Conservation (phyloP, 1,140 invertebrate genomes). For the Nylanderia fulva region DNA sequence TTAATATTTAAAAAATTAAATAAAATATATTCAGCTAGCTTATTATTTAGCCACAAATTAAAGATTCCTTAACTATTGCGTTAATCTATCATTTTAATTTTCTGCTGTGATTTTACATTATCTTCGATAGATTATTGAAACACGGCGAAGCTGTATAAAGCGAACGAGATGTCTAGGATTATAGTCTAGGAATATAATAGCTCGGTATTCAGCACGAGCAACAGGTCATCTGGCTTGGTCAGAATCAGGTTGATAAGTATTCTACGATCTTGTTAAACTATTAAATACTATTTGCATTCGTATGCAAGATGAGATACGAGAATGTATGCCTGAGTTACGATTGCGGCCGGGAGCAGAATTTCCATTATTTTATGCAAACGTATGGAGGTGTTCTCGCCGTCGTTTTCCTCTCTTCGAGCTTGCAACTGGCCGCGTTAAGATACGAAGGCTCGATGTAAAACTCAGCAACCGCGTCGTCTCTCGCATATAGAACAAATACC, state of each 20-base stretch:
- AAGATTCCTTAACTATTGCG: neutral
- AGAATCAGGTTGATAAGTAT: constrained; percentile 63
- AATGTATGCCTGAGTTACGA: constrained; percentile 21
- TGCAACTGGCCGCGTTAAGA: constrained; percentile 48
- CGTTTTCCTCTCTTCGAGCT: constrained; percentile 40
- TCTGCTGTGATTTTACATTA: neutral
- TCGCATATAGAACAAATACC: constrained; percentile 44
- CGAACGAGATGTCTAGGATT: constrained; percentile 18
- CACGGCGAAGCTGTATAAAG: neutral
- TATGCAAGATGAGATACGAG: constrained; percentile 33
- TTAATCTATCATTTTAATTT: neutral
- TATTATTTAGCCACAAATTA: neutral
- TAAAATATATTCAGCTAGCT: neutral
- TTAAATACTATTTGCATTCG: constrained; percentile 62
- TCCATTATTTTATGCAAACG: constrained; percentile 71
- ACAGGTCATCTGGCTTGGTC: constrained; percentile 66
- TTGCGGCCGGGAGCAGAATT: constrained; percentile 59
- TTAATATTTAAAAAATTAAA: no score
- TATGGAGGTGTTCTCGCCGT: constrained; percentile 8
- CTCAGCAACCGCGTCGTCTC: constrained; percentile 13
- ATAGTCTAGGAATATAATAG: constrained; percentile 25
- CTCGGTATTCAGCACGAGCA: constrained; percentile 23
- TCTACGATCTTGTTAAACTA: constrained; percentile 67
- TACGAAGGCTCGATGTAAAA: constrained; percentile 54
- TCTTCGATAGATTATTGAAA: constrained; percentile 3